Percentiles rank a stretch among this genome's conserved stretches.
Evolutionary conservation across 2,888 invertebrate species (phyloP).

Genomic region (Apantesis nais): DNA sequence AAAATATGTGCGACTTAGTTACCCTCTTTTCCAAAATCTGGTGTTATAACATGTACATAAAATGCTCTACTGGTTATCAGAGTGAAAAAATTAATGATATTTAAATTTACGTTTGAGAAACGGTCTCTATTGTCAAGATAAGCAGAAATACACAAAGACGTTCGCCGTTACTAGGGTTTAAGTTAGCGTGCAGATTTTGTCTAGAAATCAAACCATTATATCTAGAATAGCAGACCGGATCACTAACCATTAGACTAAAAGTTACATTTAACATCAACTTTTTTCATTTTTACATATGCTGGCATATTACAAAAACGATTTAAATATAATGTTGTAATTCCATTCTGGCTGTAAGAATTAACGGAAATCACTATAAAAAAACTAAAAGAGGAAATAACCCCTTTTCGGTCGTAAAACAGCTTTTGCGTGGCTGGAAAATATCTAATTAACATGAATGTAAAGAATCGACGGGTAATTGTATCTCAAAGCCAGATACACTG

Average conservation of each 20-base stretch:
- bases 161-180: too few species aligned
- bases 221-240: too few species aligned
- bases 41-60: neutral
- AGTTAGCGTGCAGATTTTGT: too few species aligned
- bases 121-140: too few species aligned
- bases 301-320: too few species aligned
- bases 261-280: too few species aligned
- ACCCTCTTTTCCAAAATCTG: neutral
- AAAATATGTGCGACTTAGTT: neutral
- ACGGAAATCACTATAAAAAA: neutral
- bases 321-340: too few species aligned
- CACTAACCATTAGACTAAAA: too few species aligned
- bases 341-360: neutral
- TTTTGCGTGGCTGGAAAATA: neutral
- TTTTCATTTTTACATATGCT: too few species aligned
- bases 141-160: too few species aligned
- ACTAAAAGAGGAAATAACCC: neutral
- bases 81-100: neutral
- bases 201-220: too few species aligned
- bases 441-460: neutral
- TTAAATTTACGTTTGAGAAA: neutral
- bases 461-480: neutral
- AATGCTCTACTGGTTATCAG: neutral
- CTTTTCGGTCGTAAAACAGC: neutral
- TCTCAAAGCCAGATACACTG: neutral